Evolutionary conservation across 2,113 vertebrate species (phyloP).

Genomic region (Cynoglossus semilaevis): DNA sequence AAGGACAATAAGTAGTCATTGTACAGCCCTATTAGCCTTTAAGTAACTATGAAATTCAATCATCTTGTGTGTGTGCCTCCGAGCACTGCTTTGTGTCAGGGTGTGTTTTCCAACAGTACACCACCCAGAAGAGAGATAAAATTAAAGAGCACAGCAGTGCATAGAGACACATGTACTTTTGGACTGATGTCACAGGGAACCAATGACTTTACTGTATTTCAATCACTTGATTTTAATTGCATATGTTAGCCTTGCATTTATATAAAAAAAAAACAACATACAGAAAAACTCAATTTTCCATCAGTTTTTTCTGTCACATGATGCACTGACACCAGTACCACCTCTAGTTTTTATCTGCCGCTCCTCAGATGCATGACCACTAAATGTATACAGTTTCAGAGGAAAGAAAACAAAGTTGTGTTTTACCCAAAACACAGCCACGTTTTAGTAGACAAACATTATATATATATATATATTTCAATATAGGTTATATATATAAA

Average conservation of each 20-base stretch:
- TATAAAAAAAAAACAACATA: no score
- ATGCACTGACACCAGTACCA: no score
- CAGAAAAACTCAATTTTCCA: no score
- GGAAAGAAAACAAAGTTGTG: constrained; percentile 14
- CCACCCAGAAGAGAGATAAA: constrained; percentile 49
- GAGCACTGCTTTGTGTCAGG: constrained; percentile 72
- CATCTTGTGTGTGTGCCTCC: constrained; percentile 67
- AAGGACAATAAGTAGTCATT: constrained; percentile 70
- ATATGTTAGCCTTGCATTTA: no score
- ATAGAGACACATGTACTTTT: no score
- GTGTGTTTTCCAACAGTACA: constrained; percentile 40
- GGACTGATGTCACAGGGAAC: constrained; percentile 32
- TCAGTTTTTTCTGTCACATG: no score
- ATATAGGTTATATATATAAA: no score
- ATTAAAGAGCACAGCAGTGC: constrained; percentile 30
- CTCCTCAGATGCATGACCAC: constrained; percentile 36
- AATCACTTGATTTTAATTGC: constrained; percentile 22
- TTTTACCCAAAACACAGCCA: constrained; percentile 3
- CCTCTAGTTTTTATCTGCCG: constrained; percentile 28
- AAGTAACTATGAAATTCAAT: constrained; percentile 82
- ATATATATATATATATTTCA: no score
- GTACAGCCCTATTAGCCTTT: constrained; percentile 71
- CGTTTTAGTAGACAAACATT: neutral
- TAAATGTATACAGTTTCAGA: constrained; percentile 13
- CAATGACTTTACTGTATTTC: neutral